phyloP scores from a whole-genome alignment of 2,113 vertebrate species.

The Channa argus region DNA sequence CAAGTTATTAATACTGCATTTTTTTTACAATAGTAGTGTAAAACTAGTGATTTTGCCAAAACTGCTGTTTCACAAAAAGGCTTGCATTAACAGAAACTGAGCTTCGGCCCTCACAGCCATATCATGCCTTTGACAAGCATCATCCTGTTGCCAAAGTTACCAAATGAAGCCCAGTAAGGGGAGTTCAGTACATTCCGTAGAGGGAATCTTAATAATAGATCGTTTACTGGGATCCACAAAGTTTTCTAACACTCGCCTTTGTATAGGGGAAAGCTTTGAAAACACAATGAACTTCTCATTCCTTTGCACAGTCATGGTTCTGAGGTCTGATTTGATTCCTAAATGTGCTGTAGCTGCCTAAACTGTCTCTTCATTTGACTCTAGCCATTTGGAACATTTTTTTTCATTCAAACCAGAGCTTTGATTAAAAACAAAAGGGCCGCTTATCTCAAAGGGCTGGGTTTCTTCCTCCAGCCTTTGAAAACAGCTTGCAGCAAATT shows the following conservation, averaged over 20 bases:
- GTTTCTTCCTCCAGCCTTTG: constrained; percentile 73
- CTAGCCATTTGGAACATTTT: constrained; percentile 74
- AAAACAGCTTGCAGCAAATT: constrained; percentile 73
- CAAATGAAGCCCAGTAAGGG: background rate
- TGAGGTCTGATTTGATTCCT: constrained; percentile 71
- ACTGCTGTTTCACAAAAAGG: background rate
- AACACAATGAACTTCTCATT: constrained; percentile 41
- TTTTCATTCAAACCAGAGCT: constrained; percentile 72
- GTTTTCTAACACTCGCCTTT: too few relatives aligned
- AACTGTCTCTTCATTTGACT: constrained; percentile 71
- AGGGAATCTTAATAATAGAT: constrained; percentile 5
- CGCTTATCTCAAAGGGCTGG: constrained; percentile 80
- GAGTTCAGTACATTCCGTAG: background rate
- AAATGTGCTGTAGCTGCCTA: constrained; percentile 49
- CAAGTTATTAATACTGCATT: background rate
- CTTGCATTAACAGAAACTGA: background rate
- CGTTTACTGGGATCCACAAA: background rate
- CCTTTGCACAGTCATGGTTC: constrained; percentile 32
- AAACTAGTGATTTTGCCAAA: background rate
- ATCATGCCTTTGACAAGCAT: constrained; percentile 21
- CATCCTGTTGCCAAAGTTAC: constrained; percentile 44
- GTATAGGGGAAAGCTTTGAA: constrained; percentile 30
- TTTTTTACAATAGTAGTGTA: background rate
- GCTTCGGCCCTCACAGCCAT: background rate
- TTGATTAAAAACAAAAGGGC: constrained; percentile 80